These are phyloP conservation scores for Chloroceryle inda DNA, from an alignment of 2,797 vertebrate genomes.

Conservation along the genomic window DNA sequence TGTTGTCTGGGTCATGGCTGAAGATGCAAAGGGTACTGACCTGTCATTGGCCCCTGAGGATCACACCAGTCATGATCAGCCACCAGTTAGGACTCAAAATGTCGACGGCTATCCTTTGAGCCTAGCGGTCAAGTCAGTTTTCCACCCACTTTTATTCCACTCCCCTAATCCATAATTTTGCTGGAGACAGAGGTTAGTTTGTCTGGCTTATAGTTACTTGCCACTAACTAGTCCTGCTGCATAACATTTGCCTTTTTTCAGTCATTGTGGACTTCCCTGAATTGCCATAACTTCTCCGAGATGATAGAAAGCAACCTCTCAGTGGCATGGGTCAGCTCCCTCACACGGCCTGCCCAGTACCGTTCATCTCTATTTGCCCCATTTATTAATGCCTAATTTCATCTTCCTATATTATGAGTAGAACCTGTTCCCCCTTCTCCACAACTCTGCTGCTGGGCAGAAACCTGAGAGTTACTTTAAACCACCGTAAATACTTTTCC, in stretches of 20 bases:
- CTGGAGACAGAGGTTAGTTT: not conserved
- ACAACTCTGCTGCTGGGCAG: not conserved
- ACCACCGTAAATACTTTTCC: not conserved
- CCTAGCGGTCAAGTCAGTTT: fast-evolving
- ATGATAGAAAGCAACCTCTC: not conserved
- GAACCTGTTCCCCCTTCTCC: not conserved
- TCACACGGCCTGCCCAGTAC: not conserved
- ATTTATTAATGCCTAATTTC: not conserved
- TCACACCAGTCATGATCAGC: not conserved
- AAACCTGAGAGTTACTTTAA: not conserved
- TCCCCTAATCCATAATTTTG: not conserved
- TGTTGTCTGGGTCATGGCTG: not conserved
- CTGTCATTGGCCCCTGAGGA: fast-evolving
- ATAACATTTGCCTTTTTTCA: not conserved
- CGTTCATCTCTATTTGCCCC: not conserved
- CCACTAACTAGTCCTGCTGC: not conserved
- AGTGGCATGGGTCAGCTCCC: not conserved
- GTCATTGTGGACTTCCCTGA: not conserved
- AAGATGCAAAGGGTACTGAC: not conserved
- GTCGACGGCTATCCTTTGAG: not conserved
- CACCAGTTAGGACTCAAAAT: not conserved
- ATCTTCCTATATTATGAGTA: not conserved
- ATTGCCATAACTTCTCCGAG: not conserved
- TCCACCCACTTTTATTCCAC: not conserved
- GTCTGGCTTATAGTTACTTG: not conserved